Base-by-base conservation (phyloP, 2,888 invertebrate genomes). In the Euspilapteryx auroguttella region DNA sequence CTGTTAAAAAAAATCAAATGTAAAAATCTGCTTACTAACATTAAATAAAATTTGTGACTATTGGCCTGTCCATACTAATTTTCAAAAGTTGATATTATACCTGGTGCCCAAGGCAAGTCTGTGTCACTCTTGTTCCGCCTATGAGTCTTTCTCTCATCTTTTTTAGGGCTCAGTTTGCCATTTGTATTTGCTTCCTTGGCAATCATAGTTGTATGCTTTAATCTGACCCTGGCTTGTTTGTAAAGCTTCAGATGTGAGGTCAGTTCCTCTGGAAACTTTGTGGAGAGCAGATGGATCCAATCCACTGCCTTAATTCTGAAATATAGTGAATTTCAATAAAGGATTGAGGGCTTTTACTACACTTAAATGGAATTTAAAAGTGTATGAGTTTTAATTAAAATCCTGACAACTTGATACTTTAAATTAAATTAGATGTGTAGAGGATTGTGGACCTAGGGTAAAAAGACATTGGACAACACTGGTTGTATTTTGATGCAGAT, bases 241-340 rank as follows among this genome's bases (percentile, higher is more conserved):
- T 88, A 95, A 12, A 95, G 66, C 37, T 92, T 81, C 38, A 95
- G 80, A 66, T 95, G 95, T 14, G 89, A 86, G 1, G 93, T 94
- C 37, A 92, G 82, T 63, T 94, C 94, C 59, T 95, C 94, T 2
- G 95, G 92, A 33, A 94, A 79, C 36, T 85, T 80, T 17, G 89
- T 89, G 12, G 94, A 93, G 33, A 94, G 78, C 44, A 90, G 87
- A 21, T 90, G 87, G 42, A 92, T 87, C 91, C 94, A 93, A 58
- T 95, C 92, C 9, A 94, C 87, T 49, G 88, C 85, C 77, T 92
- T 92, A 25, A 90, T 55, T 46, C 75, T 75, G 44, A 25, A 56
- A 55, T 33, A 23, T 11, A 26, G n/a, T n/a, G n/a, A n/a, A n/a
- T n/a, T n/a, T n/a, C n/a, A n/a, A n/a, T n/a, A n/a, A n/a, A n/a